These are phyloP conservation scores for Encarsia formosa DNA, from an alignment of 2,888 invertebrate genomes.

Conservation along the genomic window DNA sequence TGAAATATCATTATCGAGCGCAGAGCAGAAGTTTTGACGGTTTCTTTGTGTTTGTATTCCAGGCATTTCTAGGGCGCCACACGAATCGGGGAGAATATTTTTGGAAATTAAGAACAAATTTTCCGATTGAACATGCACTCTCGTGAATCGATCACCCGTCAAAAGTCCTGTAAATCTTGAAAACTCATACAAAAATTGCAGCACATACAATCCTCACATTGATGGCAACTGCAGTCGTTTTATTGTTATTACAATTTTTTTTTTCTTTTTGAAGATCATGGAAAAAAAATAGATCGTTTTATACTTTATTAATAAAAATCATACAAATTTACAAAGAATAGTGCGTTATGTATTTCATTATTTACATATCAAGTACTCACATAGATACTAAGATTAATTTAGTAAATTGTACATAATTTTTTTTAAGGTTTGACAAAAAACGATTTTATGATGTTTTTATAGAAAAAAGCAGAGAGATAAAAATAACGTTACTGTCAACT, in stretches of 20 bases:
- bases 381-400: constrained; percentile 6
- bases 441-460: constrained; percentile 3
- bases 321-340: constrained; percentile 19
- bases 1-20: constrained; percentile 11
- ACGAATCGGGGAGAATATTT: constrained; percentile 35
- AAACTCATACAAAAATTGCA: constrained; percentile 13
- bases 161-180: constrained; percentile 29
- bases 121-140: constrained; percentile 45
- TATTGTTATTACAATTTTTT: constrained; percentile 24
- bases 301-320: constrained; percentile 29
- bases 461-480: constrained; percentile 28
- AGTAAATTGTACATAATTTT: constrained; percentile 15
- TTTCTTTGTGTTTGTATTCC: constrained; percentile 50
- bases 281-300: constrained; percentile 21
- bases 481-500: constrained; percentile 24
- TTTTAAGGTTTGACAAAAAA: constrained; percentile 13
- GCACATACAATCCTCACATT: constrained; percentile 20
- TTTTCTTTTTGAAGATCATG: constrained; percentile 22
- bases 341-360: constrained; percentile 23
- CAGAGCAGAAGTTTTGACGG: constrained; percentile 31
- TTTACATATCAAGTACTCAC: constrained; percentile 11
- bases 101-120: constrained; percentile 51
- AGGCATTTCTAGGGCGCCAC: constrained; percentile 49
- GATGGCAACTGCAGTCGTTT: constrained; percentile 20
- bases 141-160: constrained; percentile 40